Evolutionary conservation across 2,113 vertebrate genomes (phyloP).

Genomic region (Pelodiscus sinensis): DNA sequence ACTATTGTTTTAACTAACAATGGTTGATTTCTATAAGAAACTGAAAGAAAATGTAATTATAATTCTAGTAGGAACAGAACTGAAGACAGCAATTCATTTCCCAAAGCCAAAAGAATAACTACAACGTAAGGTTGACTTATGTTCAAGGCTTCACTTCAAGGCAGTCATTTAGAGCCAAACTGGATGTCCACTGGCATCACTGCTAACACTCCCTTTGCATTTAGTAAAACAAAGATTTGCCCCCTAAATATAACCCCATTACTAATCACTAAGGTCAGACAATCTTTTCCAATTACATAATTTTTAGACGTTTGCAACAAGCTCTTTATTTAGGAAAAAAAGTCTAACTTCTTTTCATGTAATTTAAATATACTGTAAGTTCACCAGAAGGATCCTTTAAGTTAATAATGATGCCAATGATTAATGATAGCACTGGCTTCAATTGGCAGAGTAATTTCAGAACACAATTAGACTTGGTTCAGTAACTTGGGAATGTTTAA

Average conservation of each 20-base stretch:
- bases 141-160: neutral
- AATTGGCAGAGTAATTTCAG: neutral
- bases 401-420: neutral
- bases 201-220: accelerated
- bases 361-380: neutral
- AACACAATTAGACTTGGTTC: neutral
- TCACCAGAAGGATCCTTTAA: conserved; percentile 17
- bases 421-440: neutral
- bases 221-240: neutral
- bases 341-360: neutral
- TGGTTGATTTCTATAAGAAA: neutral
- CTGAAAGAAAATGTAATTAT: neutral
- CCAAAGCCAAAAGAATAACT: conserved; percentile 8
- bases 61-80: neutral
- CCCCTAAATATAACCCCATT: neutral
- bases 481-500: accelerated
- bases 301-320: neutral
- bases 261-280: conserved; percentile 1
- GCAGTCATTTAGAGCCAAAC: neutral
- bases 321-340: neutral
- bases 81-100: neutral
- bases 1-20: neutral
- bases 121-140: neutral
- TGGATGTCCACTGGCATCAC: neutral
- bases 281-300: neutral